Percentiles rank a stretch among this genome's conserved stretches.
phyloP scores from a whole-genome alignment of 37 sponge, comb jelly and placozoan genomes.

The Halisarca cf. caerulea region DNA sequence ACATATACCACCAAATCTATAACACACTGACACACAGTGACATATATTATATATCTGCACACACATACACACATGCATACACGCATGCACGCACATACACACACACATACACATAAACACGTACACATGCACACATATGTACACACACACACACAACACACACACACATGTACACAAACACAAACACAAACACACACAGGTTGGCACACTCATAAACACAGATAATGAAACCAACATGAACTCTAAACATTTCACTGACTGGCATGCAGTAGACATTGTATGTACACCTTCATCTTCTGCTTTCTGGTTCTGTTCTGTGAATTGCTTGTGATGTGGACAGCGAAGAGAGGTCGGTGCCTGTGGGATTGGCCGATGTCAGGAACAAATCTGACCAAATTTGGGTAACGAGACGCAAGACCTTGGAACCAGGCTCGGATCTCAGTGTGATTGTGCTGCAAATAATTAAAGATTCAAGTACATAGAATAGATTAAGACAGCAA shows the following conservation, averaged over 20 bases:
- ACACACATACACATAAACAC: slow-evolving; percentile 1
- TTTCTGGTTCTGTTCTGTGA: background rate
- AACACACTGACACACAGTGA: slow-evolving; percentile 1
- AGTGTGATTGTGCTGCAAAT: slow-evolving; percentile 53
- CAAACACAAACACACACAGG: too few species aligned
- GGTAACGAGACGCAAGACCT: slow-evolving; percentile 31
- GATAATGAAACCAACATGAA: background rate
- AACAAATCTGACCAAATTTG: slow-evolving; percentile 27
- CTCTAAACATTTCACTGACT: background rate
- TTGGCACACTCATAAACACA: too few species aligned
- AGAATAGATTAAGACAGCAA: too few species aligned
- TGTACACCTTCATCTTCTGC: slow-evolving; percentile 53
- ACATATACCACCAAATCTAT: too few species aligned
- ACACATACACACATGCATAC: background rate
- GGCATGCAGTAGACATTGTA: slow-evolving; percentile 63
- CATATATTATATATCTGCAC: background rate
- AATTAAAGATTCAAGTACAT: too few species aligned
- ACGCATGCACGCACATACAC: background rate
- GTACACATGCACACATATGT: slow-evolving; percentile 28
- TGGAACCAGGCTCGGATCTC: slow-evolving; percentile 50
- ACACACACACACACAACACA: background rate
- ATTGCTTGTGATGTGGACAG: slow-evolving; percentile 55
- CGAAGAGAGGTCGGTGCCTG: slow-evolving; percentile 46
- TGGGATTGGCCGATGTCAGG: slow-evolving; percentile 63
- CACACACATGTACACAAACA: slow-evolving; percentile 44